Evolutionary conservation across 64 coral and sea anemone species (phyloP).

Genomic region (Actinia tenebrosa): DNA sequence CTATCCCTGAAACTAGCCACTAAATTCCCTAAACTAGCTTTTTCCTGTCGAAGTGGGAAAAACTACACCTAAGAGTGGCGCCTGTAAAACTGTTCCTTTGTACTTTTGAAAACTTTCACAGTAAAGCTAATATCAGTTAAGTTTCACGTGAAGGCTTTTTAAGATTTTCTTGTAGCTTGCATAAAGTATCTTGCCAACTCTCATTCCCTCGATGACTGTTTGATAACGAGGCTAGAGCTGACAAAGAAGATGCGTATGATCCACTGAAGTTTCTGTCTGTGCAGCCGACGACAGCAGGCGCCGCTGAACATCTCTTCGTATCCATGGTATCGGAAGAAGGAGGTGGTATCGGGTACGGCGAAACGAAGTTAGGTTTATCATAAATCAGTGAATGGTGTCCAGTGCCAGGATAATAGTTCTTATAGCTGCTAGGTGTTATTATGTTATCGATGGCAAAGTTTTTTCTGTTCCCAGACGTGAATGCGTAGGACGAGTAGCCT

Average conservation of each 20-base stretch:
- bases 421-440: constrained; percentile 23
- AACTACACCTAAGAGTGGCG: neutral
- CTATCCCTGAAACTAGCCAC: neutral
- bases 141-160: constrained; percentile 34
- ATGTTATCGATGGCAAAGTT: constrained; percentile 65
- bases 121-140: neutral
- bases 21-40: too few relatives aligned
- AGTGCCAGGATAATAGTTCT: neutral
- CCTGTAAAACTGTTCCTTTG: neutral
- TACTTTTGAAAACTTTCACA: neutral
- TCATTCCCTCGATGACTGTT: constrained; percentile 27
- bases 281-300: neutral
- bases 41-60: neutral
- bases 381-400: neutral
- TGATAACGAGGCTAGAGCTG: constrained; percentile 20
- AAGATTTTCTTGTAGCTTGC: constrained; percentile 75
- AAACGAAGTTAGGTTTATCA: neutral
- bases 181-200: constrained; percentile 88
- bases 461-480: constrained; percentile 25
- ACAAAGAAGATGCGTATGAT: constrained; percentile 19
- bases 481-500: constrained; percentile 9
- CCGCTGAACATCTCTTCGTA: neutral
- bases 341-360: neutral
- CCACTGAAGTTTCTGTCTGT: neutral
- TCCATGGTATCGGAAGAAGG: neutral